These are phyloP conservation scores for Leucoptera coffeella DNA, from an alignment of 2,888 invertebrate genomes.

Conservation along the genomic window DNA sequence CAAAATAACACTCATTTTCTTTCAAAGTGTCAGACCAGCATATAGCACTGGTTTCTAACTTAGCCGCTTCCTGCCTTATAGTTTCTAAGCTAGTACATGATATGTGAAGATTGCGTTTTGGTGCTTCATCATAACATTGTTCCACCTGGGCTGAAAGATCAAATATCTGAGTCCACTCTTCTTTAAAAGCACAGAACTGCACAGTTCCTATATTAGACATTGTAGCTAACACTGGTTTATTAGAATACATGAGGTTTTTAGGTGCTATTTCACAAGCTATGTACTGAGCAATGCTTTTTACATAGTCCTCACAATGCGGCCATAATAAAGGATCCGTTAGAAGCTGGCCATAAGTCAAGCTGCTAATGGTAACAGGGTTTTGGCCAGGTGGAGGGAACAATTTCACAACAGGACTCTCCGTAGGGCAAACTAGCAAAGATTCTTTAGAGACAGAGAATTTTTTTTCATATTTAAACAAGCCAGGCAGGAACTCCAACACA, in stretches of 20 bases:
- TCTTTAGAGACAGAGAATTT: slow-evolving; percentile 18
- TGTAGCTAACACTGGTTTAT: slow-evolving; percentile 17
- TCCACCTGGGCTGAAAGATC: slow-evolving; percentile 16
- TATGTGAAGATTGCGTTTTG: not conserved
- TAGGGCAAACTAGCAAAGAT: slow-evolving; percentile 14
- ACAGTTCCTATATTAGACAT: slow-evolving; percentile 30
- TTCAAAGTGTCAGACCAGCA: slow-evolving; percentile 19
- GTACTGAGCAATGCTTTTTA: slow-evolving; percentile 18
- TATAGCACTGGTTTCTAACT: slow-evolving; percentile 17
- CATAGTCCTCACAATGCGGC: slow-evolving; percentile 22
- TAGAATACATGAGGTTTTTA: slow-evolving; percentile 12
- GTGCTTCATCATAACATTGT: slow-evolving; percentile 8
- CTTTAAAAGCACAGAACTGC: slow-evolving; percentile 14
- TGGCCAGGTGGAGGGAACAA: slow-evolving; percentile 14
- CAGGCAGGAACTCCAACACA: slow-evolving; percentile 18
- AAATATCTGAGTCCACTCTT: slow-evolving; percentile 15
- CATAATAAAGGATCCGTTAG: slow-evolving; percentile 24
- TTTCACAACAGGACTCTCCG: slow-evolving; percentile 16
- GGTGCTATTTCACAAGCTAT: slow-evolving; percentile 24
- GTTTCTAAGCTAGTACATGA: not conserved
- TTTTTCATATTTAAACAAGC: slow-evolving; percentile 22
- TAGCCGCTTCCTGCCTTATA: slow-evolving; percentile 11
- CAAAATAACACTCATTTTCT: slow-evolving; percentile 19
- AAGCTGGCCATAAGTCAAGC: slow-evolving; percentile 23
- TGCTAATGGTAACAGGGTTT: slow-evolving; percentile 11